Evolutionary conservation across 2,797 vertebrate species (phyloP), one percentile per base, ranked within the genome.

Genomic region (Gadopsis marmoratus): DNA sequence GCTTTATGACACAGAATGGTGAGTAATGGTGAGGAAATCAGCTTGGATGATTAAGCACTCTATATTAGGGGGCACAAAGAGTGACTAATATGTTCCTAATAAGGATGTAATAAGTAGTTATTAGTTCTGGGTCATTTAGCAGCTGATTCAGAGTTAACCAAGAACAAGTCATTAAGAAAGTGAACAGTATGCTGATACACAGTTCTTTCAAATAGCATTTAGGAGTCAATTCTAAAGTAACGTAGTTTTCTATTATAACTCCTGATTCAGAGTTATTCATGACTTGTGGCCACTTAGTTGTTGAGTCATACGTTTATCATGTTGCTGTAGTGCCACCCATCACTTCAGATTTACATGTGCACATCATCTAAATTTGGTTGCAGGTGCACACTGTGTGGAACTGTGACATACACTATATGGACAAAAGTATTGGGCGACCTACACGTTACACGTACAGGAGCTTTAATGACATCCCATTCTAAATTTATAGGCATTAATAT

Each of bases 11-110:
- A 54, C 23, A 26, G 11, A 6, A 23, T n/a, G 12, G 7, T 33
- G 1, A 33, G 16, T 48, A 31, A 31, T 19, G 26, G 26, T 61
- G 11, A 70, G 39, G 37, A 51, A 43, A 33, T 23, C 55, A n/a
- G 19, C 4, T 39, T 21, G 2, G 31, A 33, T 51, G 53, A 35
- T 26, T 61, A 48, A 61, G 4, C 39, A 45, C 9, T 59, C 43
- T 11, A 35, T 17, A 21, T 45, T 12, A 26, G 51, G 5, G 54
- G 39, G n/a, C 31, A 31, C 59, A 58, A 33, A 50, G 21, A 55
- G 29, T 39, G 63, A 79, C 63, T 23, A 37, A 67, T 55, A 13
- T 9, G 51, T 51, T 70, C 70, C 48, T 43, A 37, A 70, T 58
- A 64, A 64, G 47, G 47, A 64, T 23, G 54, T 37, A 47, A 70